A percentile compares a stretch with the other conserved stretches of the same genome.
These are phyloP conservation scores for Euschistus heros DNA, from an alignment of 1,140 invertebrate species.

Conservation along the genomic window DNA sequence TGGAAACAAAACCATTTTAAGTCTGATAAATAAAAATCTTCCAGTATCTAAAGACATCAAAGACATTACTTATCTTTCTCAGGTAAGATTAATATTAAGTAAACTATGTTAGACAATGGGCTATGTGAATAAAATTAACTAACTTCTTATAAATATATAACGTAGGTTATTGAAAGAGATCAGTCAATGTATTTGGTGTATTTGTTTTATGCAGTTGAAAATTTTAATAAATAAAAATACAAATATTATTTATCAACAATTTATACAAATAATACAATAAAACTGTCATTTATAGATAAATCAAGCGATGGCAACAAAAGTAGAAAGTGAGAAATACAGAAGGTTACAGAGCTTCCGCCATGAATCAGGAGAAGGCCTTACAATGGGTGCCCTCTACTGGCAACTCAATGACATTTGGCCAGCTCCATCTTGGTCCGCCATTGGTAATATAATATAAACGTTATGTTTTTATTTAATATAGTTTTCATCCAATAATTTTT, in stretches of 20 bases:
- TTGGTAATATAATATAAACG: slow-evolving; percentile 45
- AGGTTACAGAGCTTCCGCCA: slow-evolving; percentile 46
- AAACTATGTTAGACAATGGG: too few species aligned
- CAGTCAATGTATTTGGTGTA: neutral
- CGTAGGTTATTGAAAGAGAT: too few species aligned
- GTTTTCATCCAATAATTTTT: too few species aligned
- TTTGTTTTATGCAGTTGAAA: neutral
- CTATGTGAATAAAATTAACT: too few species aligned
- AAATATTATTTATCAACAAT: neutral
- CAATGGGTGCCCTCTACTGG: slow-evolving; percentile 98
- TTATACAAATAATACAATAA: neutral
- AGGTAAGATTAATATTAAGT: slow-evolving; percentile 49
- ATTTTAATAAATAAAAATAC: neutral
- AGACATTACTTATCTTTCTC: slow-evolving; percentile 60
- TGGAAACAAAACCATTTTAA: slow-evolving; percentile 50
- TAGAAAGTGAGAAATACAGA: slow-evolving; percentile 81
- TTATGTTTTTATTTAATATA: neutral
- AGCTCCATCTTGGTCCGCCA: slow-evolving; percentile 90
- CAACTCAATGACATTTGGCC: slow-evolving; percentile 98
- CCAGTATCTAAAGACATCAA: slow-evolving; percentile 33
- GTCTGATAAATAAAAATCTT: slow-evolving; percentile 25
- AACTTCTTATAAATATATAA: too few species aligned
- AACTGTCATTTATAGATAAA: slow-evolving; percentile 47
- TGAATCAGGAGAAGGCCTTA: slow-evolving; percentile 55
- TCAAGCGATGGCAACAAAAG: slow-evolving; percentile 79